A percentile compares a stretch with the other conserved stretches of the same genome.
Evolutionary conservation across 2,797 vertebrate genomes (phyloP).

Genomic region (Arctocebus calabarensis): DNA sequence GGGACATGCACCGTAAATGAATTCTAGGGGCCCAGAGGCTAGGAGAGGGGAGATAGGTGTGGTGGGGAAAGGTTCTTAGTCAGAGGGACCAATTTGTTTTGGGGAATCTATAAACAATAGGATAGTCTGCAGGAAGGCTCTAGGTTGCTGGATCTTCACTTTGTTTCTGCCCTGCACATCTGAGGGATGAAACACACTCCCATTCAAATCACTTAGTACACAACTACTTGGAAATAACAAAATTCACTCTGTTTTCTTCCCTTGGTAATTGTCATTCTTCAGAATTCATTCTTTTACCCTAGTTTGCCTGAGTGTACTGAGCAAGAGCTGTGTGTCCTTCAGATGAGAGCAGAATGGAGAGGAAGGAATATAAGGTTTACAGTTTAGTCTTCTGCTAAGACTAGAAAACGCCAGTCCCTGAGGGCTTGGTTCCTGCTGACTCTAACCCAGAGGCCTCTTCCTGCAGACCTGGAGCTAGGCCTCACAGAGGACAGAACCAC

Average conservation of each 20-base stretch:
- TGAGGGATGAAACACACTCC: not conserved
- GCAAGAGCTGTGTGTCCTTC: not conserved
- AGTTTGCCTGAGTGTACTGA: not conserved
- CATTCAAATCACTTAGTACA: not conserved
- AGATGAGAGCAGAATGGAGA: not conserved
- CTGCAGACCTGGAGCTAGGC: not conserved
- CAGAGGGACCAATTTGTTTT: not conserved
- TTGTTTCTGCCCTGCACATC: not conserved
- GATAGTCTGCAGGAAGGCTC: slow-evolving; percentile 8
- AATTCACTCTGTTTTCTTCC: not conserved
- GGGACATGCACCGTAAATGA: not conserved
- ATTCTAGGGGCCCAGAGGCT: not conserved
- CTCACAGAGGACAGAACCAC: not conserved
- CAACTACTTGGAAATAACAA: not conserved
- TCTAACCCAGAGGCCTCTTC: not conserved
- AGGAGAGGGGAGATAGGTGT: not conserved
- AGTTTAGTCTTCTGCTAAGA: not conserved
- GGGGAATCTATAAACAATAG: not conserved
- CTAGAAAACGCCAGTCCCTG: not conserved
- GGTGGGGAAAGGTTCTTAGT: not conserved
- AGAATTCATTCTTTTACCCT: not conserved
- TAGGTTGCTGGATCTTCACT: not conserved
- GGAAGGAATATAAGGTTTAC: not conserved
- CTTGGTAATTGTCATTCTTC: not conserved
- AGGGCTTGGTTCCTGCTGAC: not conserved